Evolutionary conservation across 2,888 invertebrate species (phyloP).

Genomic region (Amphipyra berbera): DNA sequence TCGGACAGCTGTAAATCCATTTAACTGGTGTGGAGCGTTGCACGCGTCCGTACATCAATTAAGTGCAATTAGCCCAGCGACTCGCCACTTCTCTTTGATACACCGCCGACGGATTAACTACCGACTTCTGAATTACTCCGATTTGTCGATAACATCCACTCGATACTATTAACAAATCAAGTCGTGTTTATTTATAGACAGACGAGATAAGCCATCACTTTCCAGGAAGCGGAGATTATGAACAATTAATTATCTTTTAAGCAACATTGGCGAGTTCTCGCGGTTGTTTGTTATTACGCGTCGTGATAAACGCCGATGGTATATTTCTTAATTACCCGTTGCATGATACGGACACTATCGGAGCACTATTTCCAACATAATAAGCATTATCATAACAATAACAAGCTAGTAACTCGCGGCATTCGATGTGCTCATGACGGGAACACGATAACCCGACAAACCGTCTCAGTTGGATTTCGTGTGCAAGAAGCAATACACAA

Average conservation of each 20-base stretch:
- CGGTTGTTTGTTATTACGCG: constrained; percentile 74
- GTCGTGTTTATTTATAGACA: constrained; percentile 44
- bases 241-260: constrained; percentile 63
- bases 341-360: constrained; percentile 86
- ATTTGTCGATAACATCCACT: constrained; percentile 56
- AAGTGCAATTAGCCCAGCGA: constrained; percentile 77
- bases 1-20: constrained; percentile 80
- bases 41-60: constrained; percentile 80
- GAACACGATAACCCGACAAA: constrained; percentile 69
- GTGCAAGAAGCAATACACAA: constrained; percentile 56
- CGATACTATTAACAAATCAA: constrained; percentile 44
- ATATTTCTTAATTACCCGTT: constrained; percentile 86
- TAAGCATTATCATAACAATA: constrained; percentile 89
- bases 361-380: constrained; percentile 86
- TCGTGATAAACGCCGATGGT: constrained; percentile 74
- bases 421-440: constrained; percentile 75
- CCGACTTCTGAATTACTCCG: constrained; percentile 61
- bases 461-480: constrained; percentile 68
- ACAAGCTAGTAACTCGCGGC: constrained; percentile 82
- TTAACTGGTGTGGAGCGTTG: constrained; percentile 69
- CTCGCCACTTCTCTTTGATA: constrained; percentile 75
- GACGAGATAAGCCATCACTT: constrained; percentile 56
- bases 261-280: constrained; percentile 68
- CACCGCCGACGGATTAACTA: constrained; percentile 67
- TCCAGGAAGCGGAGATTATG: constrained; percentile 72